Percentiles rank a stretch among this genome's conserved stretches.
Conservation (phyloP, 2,797 vertebrate species). For the Callimico goeldii region DNA sequence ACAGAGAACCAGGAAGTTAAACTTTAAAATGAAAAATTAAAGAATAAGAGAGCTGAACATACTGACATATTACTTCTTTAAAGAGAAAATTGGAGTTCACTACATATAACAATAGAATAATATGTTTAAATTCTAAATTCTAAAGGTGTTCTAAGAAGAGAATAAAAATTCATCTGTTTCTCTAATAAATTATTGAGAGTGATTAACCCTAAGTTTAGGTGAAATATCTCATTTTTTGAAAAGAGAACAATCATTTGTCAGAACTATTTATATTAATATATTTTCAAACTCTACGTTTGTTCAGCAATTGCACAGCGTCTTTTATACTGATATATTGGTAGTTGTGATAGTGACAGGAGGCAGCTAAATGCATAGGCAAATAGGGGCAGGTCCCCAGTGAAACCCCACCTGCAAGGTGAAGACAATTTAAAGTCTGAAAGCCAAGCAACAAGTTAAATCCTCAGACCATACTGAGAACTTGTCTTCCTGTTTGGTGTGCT, state of each 20-base stretch:
- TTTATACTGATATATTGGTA: not conserved
- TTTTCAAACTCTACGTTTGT: not conserved
- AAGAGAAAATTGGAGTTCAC: no score
- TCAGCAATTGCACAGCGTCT: not conserved
- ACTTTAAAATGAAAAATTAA: no score
- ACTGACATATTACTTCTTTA: no score
- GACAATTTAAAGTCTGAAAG: not conserved
- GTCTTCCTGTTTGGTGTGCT: not conserved
- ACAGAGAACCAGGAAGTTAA: no score
- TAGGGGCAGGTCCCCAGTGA: not conserved
- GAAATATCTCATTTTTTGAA: not conserved
- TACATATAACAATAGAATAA: not conserved
- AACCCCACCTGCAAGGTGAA: not conserved
- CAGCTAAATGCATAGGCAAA: not conserved
- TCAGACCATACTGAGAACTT: not conserved
- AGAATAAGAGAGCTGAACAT: no score
- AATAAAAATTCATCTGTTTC: not conserved
- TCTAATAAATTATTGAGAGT: not conserved
- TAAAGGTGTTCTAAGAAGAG: not conserved
- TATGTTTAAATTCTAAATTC: not conserved
- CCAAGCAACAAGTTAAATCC: not conserved
- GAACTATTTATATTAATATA: not conserved
- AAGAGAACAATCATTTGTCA: not conserved
- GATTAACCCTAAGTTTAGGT: not conserved
- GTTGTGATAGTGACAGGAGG: not conserved